These are phyloP conservation scores for Synodontis membranacea DNA, from an alignment of 2,113 vertebrate genomes.

Conservation along the genomic window DNA sequence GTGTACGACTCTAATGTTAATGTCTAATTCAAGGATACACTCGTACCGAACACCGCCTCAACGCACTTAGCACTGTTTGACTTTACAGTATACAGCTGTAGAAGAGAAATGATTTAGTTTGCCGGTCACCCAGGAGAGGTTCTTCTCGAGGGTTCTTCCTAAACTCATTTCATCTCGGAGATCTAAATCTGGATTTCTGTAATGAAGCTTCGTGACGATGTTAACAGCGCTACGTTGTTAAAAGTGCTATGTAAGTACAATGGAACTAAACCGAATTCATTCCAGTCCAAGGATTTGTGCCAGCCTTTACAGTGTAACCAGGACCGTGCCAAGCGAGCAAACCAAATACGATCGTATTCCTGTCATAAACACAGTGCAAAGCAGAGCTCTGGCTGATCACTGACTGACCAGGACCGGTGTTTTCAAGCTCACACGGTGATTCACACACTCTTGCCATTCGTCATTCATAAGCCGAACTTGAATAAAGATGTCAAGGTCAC, in stretches of 20 bases:
- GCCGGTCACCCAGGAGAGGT: neutral
- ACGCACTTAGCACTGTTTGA: neutral
- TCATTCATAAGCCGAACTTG: neutral
- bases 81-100: neutral
- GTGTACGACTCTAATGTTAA: neutral
- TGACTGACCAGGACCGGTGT: neutral
- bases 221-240: neutral
- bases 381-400: conserved; percentile 2
- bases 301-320: conserved; percentile 15
- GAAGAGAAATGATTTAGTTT: neutral
- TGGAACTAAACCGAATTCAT: neutral
- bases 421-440: neutral
- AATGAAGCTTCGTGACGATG: neutral
- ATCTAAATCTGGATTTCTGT: neutral
- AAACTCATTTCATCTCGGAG: neutral
- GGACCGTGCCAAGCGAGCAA: neutral
- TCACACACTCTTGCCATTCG: neutral
- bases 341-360: conserved; percentile 23
- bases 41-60: neutral
- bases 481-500: neutral
- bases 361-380: conserved; percentile 41
- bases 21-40: neutral
- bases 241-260: neutral
- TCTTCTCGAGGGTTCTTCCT: neutral
- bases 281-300: neutral